Evolutionary conservation across 1,140 invertebrate genomes (phyloP), one percentile per base, ranked within the genome.

Genomic region (Drosophila prosaltans): DNA sequence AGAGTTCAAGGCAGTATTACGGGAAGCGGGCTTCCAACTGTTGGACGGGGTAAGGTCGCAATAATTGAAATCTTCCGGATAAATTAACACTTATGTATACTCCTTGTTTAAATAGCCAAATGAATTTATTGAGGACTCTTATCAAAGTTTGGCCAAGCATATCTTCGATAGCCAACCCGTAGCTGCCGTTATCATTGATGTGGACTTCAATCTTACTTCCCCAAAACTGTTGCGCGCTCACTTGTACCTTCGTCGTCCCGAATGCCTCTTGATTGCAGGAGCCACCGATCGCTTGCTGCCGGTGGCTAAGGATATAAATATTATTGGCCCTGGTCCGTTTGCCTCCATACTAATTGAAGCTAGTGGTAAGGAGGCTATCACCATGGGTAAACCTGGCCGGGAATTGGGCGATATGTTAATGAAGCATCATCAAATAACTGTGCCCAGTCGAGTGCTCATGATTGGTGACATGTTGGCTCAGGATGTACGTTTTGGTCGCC

Each of bases 381-480:
- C 78, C 2, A 79, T 94, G 58, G 94, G 93, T 0, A 95, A 95
- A 68, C 94, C 94, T 0, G 93, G 94, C 0, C 80, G 91, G 40
- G 62, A 76, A 9, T 89, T 95, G 24, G 93, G 93, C 40, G 68
- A 93, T 5, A 91, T 91, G 61, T 54, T 94, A 6, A 36, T 72
- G 1, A 40, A 92, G 24, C 90, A 92, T 16, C 93, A 92, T 36
- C 88, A 93, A 0, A 88, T 95, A 8, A 91, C 75, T 0, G 81
- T 94, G 58, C 92, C 94, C 1, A 85, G 83, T n/a, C 92, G 93
- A 69, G 94, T 94, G n/a, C 91, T 95, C 0, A 94, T 95, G 77
- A 93, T 95, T 65, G 94, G 94, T 8, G 94, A 95, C 55, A 94
- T 94, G 94, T 93, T 94, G n/a, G 92, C 93, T 16, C 92, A 94